phyloP scores from a whole-genome alignment of 2,888 invertebrate species.

The Teinopalpus imperialis region DNA sequence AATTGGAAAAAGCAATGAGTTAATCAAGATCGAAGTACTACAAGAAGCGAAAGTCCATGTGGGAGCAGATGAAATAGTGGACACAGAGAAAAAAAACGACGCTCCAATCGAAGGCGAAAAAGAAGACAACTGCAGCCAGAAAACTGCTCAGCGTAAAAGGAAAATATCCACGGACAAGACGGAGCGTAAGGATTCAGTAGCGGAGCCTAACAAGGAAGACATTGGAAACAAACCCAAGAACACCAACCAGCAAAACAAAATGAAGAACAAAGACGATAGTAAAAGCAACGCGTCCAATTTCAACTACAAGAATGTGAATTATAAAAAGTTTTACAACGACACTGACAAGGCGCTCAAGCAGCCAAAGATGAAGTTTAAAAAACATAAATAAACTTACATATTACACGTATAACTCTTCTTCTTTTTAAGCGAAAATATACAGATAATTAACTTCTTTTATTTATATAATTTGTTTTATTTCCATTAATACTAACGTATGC shows the following conservation, averaged over 20 bases:
- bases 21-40: slow-evolving; percentile 57
- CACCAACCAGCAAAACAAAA: slow-evolving; percentile 30
- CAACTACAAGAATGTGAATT: slow-evolving; percentile 54
- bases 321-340: slow-evolving; percentile 55
- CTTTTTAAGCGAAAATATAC: slow-evolving; percentile 47
- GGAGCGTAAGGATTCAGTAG: slow-evolving; percentile 1
- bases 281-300: slow-evolving; percentile 38
- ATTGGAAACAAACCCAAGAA: slow-evolving; percentile 19
- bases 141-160: slow-evolving; percentile 4
- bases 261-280: slow-evolving; percentile 32
- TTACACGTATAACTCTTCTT: too few species aligned
- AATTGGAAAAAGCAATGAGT: slow-evolving; percentile 52
- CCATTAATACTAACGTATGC: slow-evolving; percentile 25
- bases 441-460: slow-evolving; percentile 38
- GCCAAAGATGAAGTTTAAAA: slow-evolving; percentile 47
- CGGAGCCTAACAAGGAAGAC: not conserved
- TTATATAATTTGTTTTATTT: slow-evolving; percentile 35
- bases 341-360: slow-evolving; percentile 49
- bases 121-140: slow-evolving; percentile 2
- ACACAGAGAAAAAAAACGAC: not conserved
- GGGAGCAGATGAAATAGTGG: slow-evolving; percentile 36
- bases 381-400: slow-evolving; percentile 22
- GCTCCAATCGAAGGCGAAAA: slow-evolving; percentile 9
- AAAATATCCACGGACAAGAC: slow-evolving; percentile 2
- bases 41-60: slow-evolving; percentile 45